Percentiles rank a stretch among this genome's conserved stretches.
Evolutionary conservation across 2,797 vertebrate genomes (phyloP).

Genomic region (Alosa sapidissima): DNA sequence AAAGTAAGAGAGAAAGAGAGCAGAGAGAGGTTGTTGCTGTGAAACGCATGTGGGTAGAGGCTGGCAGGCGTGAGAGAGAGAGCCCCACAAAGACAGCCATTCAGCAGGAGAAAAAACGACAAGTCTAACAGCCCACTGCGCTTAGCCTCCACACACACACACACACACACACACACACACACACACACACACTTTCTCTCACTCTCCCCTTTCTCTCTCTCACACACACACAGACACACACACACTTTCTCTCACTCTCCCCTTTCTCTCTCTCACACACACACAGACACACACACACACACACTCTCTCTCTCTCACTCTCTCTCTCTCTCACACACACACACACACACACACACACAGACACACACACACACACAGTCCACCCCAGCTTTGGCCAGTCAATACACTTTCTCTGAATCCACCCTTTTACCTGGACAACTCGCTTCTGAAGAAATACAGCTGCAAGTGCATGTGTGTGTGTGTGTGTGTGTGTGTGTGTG

Average conservation of each 20-base stretch:
- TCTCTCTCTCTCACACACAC: background rate
- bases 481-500: background rate
- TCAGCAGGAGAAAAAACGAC: constrained; percentile 39
- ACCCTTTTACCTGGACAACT: background rate
- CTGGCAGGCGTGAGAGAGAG: constrained; percentile 45
- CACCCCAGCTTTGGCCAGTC: background rate
- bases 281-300: background rate
- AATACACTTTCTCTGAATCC: background rate
- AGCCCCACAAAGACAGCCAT: constrained; percentile 52
- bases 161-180: background rate
- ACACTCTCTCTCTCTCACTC: background rate
- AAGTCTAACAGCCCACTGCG: background rate
- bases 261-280: background rate
- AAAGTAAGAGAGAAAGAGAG: background rate
- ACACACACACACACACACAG: background rate
- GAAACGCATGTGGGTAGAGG: constrained; percentile 48
- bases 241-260: background rate
- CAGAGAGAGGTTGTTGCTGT: constrained; percentile 35
- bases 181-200: background rate
- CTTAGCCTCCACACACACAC: background rate
- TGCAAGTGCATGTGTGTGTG: background rate
- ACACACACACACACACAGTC: constrained; percentile 9
- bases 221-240: background rate
- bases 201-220: background rate
- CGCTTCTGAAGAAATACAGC: background rate